Evolutionary conservation across 2,113 vertebrate species (phyloP).

Genomic region (Rhizomys pruinosus): DNA sequence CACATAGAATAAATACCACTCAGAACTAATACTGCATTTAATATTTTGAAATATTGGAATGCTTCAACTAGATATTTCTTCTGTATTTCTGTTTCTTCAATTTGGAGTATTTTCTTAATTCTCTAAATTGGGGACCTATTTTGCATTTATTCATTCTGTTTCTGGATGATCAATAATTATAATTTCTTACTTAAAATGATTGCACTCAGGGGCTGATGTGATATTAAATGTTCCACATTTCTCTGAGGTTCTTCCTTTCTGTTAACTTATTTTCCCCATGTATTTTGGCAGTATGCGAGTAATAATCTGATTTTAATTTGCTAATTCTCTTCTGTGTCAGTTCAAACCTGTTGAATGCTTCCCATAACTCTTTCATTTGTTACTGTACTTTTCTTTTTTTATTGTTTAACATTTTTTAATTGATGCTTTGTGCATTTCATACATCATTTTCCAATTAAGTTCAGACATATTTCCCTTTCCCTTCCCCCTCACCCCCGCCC

Average conservation of each 20-base stretch:
- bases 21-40: neutral
- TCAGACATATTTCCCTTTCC: too few species aligned
- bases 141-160: neutral
- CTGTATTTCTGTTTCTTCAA: neutral
- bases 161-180: neutral
- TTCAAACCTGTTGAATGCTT: neutral
- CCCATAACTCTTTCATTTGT: neutral
- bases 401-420: too few species aligned
- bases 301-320: neutral
- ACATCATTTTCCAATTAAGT: too few species aligned
- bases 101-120: neutral
- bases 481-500: too few species aligned
- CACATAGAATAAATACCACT: neutral
- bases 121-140: neutral
- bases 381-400: neutral
- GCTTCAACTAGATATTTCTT: neutral
- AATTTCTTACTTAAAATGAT: neutral
- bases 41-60: neutral
- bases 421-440: too few species aligned
- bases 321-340: neutral
- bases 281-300: neutral
- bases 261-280: neutral
- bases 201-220: neutral
- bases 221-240: neutral
- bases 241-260: neutral